Evolutionary conservation across 2,888 invertebrate genomes (phyloP), one percentile per base, ranked within the genome.

Genomic region (Pristionchus fissidentatus): DNA sequence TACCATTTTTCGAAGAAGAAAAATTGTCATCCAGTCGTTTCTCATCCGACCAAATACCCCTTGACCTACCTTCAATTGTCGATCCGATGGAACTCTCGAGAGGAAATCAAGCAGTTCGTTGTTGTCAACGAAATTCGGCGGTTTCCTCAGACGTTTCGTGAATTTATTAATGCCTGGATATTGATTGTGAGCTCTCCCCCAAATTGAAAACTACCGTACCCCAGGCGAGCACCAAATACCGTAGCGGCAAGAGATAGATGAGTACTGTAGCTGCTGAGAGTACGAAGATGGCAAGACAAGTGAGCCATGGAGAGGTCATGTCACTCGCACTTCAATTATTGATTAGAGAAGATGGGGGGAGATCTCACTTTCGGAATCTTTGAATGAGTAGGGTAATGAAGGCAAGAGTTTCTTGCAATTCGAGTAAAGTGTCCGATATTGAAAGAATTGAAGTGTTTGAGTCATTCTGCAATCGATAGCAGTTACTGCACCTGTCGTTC

Each of bases 351-450:
- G 62, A 38, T 15, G 26, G 26, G 15, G 15, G 19, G 15, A 19
- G 13, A 46, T 79, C 86, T 4, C 22, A 97, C 97, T 98, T 98
- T 94, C 97, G 97, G 83, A 97, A 95, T 92, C 96, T 95, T 93
- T 98, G 98, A 87, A 96, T 96, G 85, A 98, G 94, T n/a, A 97
- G 96, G 13, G 97, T 97, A 85, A 97, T 95, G 92, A 95, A 96
- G 38, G 98, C 98, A 85, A 98, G 96, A 0, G 96, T 96, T 91
- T 98, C 97, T 93, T 99, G 98, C 4, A 99, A 97, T 84, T 96
- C 96, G 92, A 97, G 96, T 29, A 98, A 97, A 3, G 98, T 97
- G 93, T 99, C 98, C 93, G 98, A 98, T 89, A 98, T 97, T 3
- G 97, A 96, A 93, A 97, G 97, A 62, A 98, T 94, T 89, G 96